Evolutionary conservation across 2,797 vertebrate species (phyloP), one percentile per base, ranked within the genome.

Genomic region (Bufotes viridis): DNA sequence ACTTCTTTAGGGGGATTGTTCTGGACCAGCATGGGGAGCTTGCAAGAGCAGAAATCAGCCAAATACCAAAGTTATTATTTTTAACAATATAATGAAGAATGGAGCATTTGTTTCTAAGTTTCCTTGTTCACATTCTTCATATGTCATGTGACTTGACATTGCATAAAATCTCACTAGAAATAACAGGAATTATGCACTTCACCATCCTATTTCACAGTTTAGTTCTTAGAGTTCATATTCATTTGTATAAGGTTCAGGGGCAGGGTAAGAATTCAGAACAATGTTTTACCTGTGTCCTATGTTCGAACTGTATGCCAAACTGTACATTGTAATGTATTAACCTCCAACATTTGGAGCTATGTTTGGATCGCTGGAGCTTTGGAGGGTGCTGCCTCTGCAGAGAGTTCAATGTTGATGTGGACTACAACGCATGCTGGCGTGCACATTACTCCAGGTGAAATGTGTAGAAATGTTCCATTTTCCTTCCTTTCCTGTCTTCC

Each of bases 361-460:
- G 51, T 57, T 72, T 70, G 26, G 26, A 22, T 85, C 2, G 26
- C 7, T 63, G 17, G n/a, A n/a, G 42, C 83, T 65, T 65, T 78
- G 57, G 42, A 53, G 83, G 58, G 78, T 78, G 72, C 83, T 65
- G 58, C 34, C 4, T 53, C 24, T 63, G 15, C 42, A 78, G 60
- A 65, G 58, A 85, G 42, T 85, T 80, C 49, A 58, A 57, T 60
- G 24, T 51, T 69, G 26, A 29, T 81, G 78, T 76, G 65, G 61
- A 84, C 89, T 85, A 78, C 24, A 78, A 57, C 42, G 72, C 89
- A 88, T 88, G 89, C 89, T 85, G 86, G 89, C 89, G 89, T 87
- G 89, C 86, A 82, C 82, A 85, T 89, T 85, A 74, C 78, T 78
- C 34, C 70, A 53, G 22, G 82, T 60, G 53, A 70, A 74, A 70